Evolutionary conservation across 1,140 invertebrate genomes (phyloP).

Genomic region (Asbolus verrucosus): DNA sequence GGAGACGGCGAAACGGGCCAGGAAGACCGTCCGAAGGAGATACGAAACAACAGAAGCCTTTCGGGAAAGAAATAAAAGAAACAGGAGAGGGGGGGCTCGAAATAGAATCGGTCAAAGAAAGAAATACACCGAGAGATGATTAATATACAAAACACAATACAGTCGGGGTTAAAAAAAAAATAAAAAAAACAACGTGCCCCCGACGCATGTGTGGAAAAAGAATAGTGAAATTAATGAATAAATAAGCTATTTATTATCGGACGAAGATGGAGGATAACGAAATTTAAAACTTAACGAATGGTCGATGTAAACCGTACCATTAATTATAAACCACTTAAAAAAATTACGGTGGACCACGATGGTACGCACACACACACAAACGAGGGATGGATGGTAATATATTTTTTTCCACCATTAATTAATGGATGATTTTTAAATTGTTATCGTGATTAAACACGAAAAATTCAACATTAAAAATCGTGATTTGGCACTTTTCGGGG

Average conservation of each 20-base stretch:
- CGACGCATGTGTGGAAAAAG: slow-evolving; percentile 22
- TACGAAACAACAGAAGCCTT: slow-evolving; percentile 34
- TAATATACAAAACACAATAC: slow-evolving; percentile 56
- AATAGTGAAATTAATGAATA: slow-evolving; percentile 46
- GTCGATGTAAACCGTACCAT: slow-evolving; percentile 18
- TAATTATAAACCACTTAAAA: slow-evolving; percentile 36
- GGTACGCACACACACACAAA: too few relatives aligned
- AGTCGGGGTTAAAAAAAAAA: slow-evolving; percentile 23
- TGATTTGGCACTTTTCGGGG: slow-evolving; percentile 11
- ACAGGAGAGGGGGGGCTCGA: slow-evolving; percentile 36
- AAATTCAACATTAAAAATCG: slow-evolving; percentile 25
- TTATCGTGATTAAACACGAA: slow-evolving; percentile 19
- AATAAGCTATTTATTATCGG: slow-evolving; percentile 48
- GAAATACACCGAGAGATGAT: too few relatives aligned
- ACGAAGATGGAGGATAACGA: slow-evolving; percentile 17
- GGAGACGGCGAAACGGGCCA: too few relatives aligned
- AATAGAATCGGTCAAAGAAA: slow-evolving; percentile 43
- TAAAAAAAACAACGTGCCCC: slow-evolving; percentile 30
- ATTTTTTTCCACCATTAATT: background rate
- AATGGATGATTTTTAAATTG: slow-evolving; percentile 14
- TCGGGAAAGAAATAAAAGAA: slow-evolving; percentile 49
- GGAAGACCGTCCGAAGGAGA: slow-evolving; percentile 33
- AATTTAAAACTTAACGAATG: slow-evolving; percentile 27
- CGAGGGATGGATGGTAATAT: too few relatives aligned
- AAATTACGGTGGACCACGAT: slow-evolving; percentile 4